Evolutionary conservation across 1,140 invertebrate species (phyloP), one percentile per base, ranked within the genome.

Genomic region (Mamestra configurata): DNA sequence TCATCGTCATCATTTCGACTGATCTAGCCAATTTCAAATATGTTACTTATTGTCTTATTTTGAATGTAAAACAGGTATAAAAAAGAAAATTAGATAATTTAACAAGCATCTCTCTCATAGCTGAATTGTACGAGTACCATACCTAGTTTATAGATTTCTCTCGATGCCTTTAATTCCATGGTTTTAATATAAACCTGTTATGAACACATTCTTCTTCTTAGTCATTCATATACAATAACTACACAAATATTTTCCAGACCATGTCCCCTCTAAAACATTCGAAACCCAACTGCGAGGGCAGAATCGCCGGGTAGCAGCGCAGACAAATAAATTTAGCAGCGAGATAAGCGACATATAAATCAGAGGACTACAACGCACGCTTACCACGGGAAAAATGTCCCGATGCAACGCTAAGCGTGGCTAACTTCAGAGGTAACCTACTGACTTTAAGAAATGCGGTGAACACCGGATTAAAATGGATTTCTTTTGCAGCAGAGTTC

Each of bases 301-400:
- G 83, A 82, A 86, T 85, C 84, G 89, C 83, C 68, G 88, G 81
- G 85, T 85, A 82, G 86, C 83, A 83, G 70, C 88, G 90, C 92
- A 93, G 92, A 93, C 92, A 91, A 90, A 94, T 93, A 94, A 94
- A 94, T 94, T 90, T 85, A 86, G 89, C 81, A 79, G 84, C 84
- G 85, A 90, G 91, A 93, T 94, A 93, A 93, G 90, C 92, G 88
- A 77, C 61, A 84, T 83, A 93, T 94, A 94, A 94, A 93, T 94
- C 92, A 91, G 88, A n/a, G 71, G 53, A 51, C 57, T 59, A 51
- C 68, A 64, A 71, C 64, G 76, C 78, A 77, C 77, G 51, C 43
- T 77, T 40, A 66, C 75, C 61, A 59, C 59, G 61, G 72, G 72
- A 82, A 82, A 82, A 79, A 82, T 64, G 49, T 64, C 37, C 31